These are phyloP conservation scores for Tribolium freemani DNA, from an alignment of 2,888 invertebrate genomes.

Conservation along the genomic window DNA sequence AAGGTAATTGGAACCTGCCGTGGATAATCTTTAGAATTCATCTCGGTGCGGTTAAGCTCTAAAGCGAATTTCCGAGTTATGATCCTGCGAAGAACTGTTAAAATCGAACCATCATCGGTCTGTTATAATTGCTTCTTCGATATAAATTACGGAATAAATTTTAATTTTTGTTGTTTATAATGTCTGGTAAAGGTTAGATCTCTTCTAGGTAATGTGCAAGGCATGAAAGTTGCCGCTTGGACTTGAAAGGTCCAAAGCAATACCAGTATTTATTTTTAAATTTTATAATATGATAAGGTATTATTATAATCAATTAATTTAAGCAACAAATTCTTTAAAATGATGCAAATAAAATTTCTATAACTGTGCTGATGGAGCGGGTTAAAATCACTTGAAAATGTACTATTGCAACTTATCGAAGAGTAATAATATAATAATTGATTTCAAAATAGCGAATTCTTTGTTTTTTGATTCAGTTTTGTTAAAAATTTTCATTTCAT, in stretches of 20 bases:
- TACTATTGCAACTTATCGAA: no score
- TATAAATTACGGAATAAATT: not conserved
- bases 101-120: not conserved
- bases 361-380: no score
- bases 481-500: no score
- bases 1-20: conserved; percentile 19
- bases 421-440: no score
- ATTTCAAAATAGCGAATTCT: no score
- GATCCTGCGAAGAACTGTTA: conserved; percentile 11
- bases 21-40: conserved; percentile 13
- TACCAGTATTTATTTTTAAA: not conserved
- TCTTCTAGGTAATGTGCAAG: not conserved
- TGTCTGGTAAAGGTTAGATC: not conserved
- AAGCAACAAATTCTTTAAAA: no score
- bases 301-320: no score
- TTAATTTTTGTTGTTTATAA: not conserved
- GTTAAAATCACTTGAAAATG: no score
- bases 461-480: no score
- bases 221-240: not conserved
- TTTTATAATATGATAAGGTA: no score
- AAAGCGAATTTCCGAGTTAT: not conserved
- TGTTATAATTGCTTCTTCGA: not conserved
- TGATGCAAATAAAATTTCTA: no score
- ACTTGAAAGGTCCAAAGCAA: not conserved
- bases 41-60: conserved; percentile 11